Base-by-base conservation (phyloP, 2,888 invertebrate genomes). In the Iphiclides podalirius region DNA sequence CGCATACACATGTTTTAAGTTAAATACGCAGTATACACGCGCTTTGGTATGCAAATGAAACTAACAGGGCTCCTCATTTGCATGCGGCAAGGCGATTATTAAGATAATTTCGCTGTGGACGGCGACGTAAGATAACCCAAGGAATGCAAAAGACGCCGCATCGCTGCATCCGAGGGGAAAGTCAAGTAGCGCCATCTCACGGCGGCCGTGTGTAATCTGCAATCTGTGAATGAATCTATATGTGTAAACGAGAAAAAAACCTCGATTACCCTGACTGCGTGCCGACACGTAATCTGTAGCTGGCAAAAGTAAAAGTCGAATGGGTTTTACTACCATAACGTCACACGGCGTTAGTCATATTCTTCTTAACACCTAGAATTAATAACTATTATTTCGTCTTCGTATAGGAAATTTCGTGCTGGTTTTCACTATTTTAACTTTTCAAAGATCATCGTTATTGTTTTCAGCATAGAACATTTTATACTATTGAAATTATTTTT, bases 141-240 rank as follows among this genome's bases (percentile, higher is more conserved):
- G 38, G 43, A 52, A 40, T 47, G 40, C 45, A 31, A 34, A 38
- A 43, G 52, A 54, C 46, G 52, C 38, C 38, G 42, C 45, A 37
- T 44, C 55, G 55, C 54, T 35, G 42, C 50, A 54, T 56, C 50
- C 52, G 47, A 52, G 52, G 56, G 52, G 60, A 58, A 59, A 61
- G 59, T 57, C 31, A 37, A 38, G 15, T 49, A 23, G 54, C 48
- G 50, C 55, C 52, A 55, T 57, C 49, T 52, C 57, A 57, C 59
- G 61, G 60, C 42, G 57, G 46, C 48, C 48, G 33, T 41, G 43
- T 52, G 38, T 47, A 53, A 46, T 46, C 50, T 41, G 47, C 50
- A 51, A 45, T 49, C 43, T 31, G 41, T 35, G 48, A 52, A 52
- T 54, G 46, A 51, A 46, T 48, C 52, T 52, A 38, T n/a, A n/a